Evolutionary conservation across 1,140 invertebrate species (phyloP).

Genomic region (Brachionus rotundiformis): DNA sequence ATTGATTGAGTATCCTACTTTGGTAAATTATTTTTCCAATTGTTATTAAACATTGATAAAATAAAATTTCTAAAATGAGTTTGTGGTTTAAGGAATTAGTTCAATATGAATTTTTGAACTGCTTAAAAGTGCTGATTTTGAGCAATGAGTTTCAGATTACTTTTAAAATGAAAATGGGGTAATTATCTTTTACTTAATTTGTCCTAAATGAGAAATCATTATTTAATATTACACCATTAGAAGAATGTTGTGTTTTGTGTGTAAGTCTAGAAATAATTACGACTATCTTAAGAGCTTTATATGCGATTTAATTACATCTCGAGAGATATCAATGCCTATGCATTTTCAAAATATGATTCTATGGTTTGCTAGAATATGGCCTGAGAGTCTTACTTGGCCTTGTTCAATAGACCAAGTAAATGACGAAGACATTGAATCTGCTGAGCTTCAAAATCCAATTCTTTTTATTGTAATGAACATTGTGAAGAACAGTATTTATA

Average conservation of each 20-base stretch:
- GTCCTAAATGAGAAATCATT: neutral
- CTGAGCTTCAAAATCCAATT: constrained; percentile 26
- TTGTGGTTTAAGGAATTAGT: neutral
- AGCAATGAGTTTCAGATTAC: constrained; percentile 19
- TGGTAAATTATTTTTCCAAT: neutral
- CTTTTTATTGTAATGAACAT: constrained; percentile 14
- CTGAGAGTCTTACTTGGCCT: constrained; percentile 42
- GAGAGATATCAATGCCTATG: neutral
- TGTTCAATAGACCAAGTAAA: constrained; percentile 22
- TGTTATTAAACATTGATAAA: too few species aligned
- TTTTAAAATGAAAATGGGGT: constrained; percentile 47
- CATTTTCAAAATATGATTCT: constrained; percentile 33
- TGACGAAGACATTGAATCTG: neutral
- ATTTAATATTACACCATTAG: neutral
- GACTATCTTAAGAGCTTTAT: constrained; percentile 32
- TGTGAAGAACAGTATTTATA: neutral
- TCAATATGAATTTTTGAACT: constrained; percentile 19
- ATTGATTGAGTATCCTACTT: neutral
- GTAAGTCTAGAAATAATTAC: constrained; percentile 19
- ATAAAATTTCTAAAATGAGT: too few species aligned
- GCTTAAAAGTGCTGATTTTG: neutral
- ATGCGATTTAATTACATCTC: neutral
- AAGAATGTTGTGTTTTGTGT: constrained; percentile 29
- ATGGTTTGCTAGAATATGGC: constrained; percentile 38
- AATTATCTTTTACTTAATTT: neutral